A percentile compares a stretch with the other conserved stretches of the same genome.
phyloP scores from a whole-genome alignment of 2,797 vertebrate species.

The Centropyge bicolor region DNA sequence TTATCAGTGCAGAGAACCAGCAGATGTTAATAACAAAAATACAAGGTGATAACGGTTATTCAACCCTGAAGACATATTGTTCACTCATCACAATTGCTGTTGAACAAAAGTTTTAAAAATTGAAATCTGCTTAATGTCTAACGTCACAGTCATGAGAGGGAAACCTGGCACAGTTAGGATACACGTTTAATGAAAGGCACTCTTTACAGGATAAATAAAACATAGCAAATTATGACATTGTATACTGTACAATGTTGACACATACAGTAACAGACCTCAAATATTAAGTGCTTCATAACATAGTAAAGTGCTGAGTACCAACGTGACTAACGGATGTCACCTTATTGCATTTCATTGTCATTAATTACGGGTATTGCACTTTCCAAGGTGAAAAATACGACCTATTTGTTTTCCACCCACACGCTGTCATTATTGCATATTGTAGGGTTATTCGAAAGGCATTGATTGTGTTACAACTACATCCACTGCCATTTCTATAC shows the following conservation, averaged over 20 bases:
- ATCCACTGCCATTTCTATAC: constrained; percentile 58
- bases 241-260: constrained; percentile 71
- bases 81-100: constrained; percentile 41
- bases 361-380: constrained; percentile 62
- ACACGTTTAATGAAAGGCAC: constrained; percentile 88
- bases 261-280: constrained; percentile 75
- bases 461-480: constrained; percentile 58
- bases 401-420: constrained; percentile 26
- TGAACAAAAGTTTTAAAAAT: constrained; percentile 13
- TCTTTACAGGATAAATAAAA: constrained; percentile 83
- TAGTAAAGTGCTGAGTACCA: constrained; percentile 79
- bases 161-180: constrained; percentile 62
- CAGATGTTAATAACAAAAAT: constrained; percentile 57
- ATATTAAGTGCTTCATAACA: constrained; percentile 71
- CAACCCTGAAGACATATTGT: constrained; percentile 40
- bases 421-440: constrained; percentile 65
- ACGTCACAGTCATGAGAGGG: constrained; percentile 19
- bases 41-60: constrained; percentile 60
- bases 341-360: constrained; percentile 64
- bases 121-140: not conserved
- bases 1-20: constrained; percentile 16
- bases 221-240: constrained; percentile 73
- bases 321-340: constrained; percentile 56
- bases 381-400: constrained; percentile 26
- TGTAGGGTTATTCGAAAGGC: constrained; percentile 67